phyloP scores from a whole-genome alignment of 30 jellyfish, hydroid and myxozoan genomes.

The Mastigias papua region DNA sequence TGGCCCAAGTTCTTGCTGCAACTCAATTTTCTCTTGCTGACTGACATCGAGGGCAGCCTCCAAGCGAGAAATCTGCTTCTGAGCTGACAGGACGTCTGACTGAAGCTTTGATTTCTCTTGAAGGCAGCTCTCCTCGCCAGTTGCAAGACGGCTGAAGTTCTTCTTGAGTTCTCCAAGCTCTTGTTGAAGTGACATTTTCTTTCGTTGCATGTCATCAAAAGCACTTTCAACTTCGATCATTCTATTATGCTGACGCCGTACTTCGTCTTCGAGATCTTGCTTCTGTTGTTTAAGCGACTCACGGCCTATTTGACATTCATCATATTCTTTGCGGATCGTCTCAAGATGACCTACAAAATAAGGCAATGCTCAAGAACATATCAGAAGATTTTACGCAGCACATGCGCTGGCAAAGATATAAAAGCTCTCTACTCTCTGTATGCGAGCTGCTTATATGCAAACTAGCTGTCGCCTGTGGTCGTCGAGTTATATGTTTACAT shows the following conservation, averaged over 20 bases:
- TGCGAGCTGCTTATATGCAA: no score
- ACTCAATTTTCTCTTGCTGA: slow-evolving; percentile 96
- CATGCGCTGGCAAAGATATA: no score
- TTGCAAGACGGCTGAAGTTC: slow-evolving; percentile 86
- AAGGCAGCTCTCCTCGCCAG: slow-evolving; percentile 93
- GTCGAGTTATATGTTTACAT: no score
- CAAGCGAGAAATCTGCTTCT: slow-evolving; percentile 96
- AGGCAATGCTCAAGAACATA: no score
- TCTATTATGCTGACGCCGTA: slow-evolving; percentile 87
- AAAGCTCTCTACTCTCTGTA: no score
- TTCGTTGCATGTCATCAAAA: slow-evolving; percentile 88
- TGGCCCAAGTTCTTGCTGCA: slow-evolving; percentile 99
- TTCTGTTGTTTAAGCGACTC: slow-evolving; percentile 95
- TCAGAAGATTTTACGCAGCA: not conserved
- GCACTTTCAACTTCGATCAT: slow-evolving; percentile 94
- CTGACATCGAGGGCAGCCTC: slow-evolving; percentile 99
- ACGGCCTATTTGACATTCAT: slow-evolving; percentile 85
- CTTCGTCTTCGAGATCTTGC: slow-evolving; percentile 88
- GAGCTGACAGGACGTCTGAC: slow-evolving; percentile 92
- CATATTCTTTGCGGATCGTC: slow-evolving; percentile 76
- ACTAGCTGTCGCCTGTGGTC: no score
- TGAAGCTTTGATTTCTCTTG: slow-evolving; percentile 95
- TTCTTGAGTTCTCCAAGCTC: slow-evolving; percentile 93
- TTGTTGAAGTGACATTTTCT: slow-evolving; percentile 82
- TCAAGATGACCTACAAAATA: slow-evolving; percentile 60